phyloP scores from a whole-genome alignment of 2,113 vertebrate species.

The Aptenodytes forsteri region DNA sequence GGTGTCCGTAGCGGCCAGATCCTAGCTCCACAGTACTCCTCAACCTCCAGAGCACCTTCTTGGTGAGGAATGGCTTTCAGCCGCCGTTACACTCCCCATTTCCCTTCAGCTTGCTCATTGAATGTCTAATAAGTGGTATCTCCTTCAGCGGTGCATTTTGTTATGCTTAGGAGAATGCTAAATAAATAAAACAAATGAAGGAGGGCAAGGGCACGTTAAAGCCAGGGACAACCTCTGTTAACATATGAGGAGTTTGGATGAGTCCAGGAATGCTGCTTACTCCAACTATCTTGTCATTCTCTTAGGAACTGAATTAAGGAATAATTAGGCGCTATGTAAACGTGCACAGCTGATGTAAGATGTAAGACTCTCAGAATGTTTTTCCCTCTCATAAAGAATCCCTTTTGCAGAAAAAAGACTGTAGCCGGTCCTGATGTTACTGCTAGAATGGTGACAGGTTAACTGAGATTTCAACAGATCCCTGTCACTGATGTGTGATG shows the following conservation, averaged over 20 bases:
- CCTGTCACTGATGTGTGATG: accelerated
- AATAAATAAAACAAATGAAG: neutral
- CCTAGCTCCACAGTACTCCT: neutral
- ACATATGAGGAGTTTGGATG: neutral
- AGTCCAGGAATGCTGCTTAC: neutral
- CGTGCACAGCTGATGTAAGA: neutral
- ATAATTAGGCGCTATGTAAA: neutral
- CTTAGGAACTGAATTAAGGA: neutral
- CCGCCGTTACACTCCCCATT: neutral
- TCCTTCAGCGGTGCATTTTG: neutral
- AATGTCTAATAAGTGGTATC: neutral
- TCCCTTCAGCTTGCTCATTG: neutral
- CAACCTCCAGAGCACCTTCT: neutral
- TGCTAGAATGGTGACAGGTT: neutral
- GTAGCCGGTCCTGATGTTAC: neutral
- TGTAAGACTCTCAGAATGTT: neutral
- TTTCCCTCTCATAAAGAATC: neutral
- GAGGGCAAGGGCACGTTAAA: neutral
- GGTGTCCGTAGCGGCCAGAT: neutral
- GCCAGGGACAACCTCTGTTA: neutral
- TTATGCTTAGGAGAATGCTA: neutral
- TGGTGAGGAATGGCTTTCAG: neutral
- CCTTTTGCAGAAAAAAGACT: neutral
- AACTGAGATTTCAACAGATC: neutral
- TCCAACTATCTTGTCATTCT: neutral